Base-by-base conservation (phyloP, 2,797 vertebrate species). In the Erpetoichthys calabaricus region DNA sequence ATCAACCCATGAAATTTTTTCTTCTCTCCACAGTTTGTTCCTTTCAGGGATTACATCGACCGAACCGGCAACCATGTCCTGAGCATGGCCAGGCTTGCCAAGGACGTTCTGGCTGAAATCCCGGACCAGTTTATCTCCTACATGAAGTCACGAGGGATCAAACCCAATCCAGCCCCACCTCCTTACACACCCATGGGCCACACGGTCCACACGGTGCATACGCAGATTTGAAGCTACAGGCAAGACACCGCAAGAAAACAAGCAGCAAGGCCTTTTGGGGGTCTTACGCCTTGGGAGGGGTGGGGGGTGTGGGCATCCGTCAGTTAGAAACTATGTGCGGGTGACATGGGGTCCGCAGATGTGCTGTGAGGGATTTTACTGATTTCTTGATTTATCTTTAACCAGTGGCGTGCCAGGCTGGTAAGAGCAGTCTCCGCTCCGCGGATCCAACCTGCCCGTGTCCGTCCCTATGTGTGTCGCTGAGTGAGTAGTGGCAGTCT, bases 51-150 rank as follows among this genome's bases (percentile, higher is more conserved):
- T 74, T 96, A 96, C 41, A 88, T 96, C 83, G 89, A 88, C 60
- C 88, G 89, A 57, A 92, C 89, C 0, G 89, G 87, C 7, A 92
- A 93, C 74, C 87, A 95, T 0, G 93, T 92, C 63, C 72, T 96
- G 45, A 95, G 91, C 74, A 97, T 96, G 92, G 91, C 94, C 1
- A 88, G 94, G 59, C 82, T 97, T 56, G 94, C 92, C 56, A 95
- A 95, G 56, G 94, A 98, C 0, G 94, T 98, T 64, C 84, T 98
- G 60, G 94, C 94, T 0, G 94, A 98, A 80, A 97, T 98, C 65
- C 94, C 94, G 0, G 94, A 98, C 72, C 94, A 98, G 80, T 90
- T 98, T 62, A 92, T 98, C 67, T 97, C 94, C 62, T 98, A 97
- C 80, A 98, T 98, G 94, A 97, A 94, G 78, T 89, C 87, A 7